Conservation (phyloP, 2,797 vertebrate species). For the Iguana delicatissima region DNA sequence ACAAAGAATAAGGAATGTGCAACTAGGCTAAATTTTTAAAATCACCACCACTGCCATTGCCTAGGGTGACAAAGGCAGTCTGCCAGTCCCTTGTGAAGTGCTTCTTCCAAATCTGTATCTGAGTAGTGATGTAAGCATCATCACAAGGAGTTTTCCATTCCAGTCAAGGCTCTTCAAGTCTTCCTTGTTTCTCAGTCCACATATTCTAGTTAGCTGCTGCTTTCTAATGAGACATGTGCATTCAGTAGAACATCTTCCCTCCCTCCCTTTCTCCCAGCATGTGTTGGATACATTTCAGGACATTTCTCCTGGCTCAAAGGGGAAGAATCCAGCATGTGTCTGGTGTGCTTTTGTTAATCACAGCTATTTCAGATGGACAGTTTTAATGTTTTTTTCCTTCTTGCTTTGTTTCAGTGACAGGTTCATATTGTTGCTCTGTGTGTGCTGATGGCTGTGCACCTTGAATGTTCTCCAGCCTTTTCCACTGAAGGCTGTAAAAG, state of each 20-base stretch:
- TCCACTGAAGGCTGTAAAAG: background rate
- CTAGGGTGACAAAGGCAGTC: background rate
- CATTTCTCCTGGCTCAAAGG: fast-evolving
- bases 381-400: constrained; percentile 34
- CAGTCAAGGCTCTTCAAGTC: fast-evolving
- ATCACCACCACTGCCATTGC: background rate
- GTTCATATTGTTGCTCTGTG: constrained; percentile 59
- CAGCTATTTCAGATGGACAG: constrained; percentile 56
- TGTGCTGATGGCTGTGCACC: background rate
- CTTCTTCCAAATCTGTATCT: background rate
- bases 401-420: constrained; percentile 59
- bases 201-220: background rate
- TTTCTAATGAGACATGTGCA: constrained; percentile 30
- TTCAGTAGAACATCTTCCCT: background rate
- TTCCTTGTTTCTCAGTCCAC: background rate
- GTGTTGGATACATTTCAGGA: constrained; percentile 30
- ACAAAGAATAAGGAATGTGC: background rate
- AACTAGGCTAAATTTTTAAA: background rate
- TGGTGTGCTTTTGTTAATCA: constrained; percentile 53
- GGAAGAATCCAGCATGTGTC: constrained; percentile 46
- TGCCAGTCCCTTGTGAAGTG: background rate
- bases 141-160: background rate
- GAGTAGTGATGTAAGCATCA: background rate
- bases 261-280: background rate
- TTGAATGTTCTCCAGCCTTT: fast-evolving